Evolutionary conservation across 2,113 vertebrate species (phyloP).

Genomic region (Ciconia boyciana): DNA sequence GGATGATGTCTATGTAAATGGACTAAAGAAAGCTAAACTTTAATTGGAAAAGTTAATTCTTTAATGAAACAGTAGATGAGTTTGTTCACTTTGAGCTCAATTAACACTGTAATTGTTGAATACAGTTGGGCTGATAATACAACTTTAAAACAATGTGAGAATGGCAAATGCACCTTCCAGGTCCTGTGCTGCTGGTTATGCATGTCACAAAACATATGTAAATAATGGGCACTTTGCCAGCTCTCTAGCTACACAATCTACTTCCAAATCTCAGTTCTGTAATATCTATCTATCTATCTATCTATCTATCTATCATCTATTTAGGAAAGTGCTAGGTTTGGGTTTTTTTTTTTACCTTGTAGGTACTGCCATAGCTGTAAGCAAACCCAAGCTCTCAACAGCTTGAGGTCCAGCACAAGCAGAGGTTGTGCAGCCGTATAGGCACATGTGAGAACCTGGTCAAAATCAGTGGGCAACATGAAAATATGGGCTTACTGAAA

Average conservation of each 20-base stretch:
- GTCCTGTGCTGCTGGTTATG: not conserved
- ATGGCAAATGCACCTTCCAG: not conserved
- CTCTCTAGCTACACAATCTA: not conserved
- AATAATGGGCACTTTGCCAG: not conserved
- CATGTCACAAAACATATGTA: not conserved
- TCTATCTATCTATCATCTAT: not conserved
- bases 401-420: not conserved
- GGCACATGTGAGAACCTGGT: not conserved
- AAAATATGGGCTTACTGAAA: not conserved
- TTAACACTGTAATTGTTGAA: not conserved
- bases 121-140: not conserved
- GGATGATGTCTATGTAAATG: constrained; percentile 20
- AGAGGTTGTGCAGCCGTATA: not conserved
- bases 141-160: not conserved
- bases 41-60: constrained; percentile 55
- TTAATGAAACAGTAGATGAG: constrained; percentile 22
- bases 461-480: not conserved
- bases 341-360: not conserved
- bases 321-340: fast-evolving
- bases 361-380: not conserved
- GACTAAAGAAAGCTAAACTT: constrained; percentile 44
- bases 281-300: too few relatives aligned
- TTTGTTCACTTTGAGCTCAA: constrained; percentile 26
- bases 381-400: not conserved
- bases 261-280: not conserved